Percentiles rank a stretch among this genome's conserved stretches.
Evolutionary conservation across 2,888 invertebrate species (phyloP).

Genomic region (Saturnia japonica): DNA sequence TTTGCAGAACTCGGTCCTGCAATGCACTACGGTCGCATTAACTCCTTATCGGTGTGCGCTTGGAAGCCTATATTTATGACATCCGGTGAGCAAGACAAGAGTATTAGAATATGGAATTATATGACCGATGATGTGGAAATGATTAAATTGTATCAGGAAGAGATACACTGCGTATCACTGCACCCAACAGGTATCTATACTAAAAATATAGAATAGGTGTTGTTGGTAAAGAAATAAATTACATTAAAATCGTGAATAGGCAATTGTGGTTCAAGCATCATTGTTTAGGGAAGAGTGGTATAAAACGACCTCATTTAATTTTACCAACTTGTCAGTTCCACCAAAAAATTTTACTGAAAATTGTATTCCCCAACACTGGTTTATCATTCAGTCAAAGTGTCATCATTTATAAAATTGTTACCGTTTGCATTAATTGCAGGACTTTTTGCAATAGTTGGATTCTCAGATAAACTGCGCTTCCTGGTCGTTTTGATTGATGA

Average conservation of each 20-base stretch:
- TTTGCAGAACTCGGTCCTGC: slow-evolving; percentile 87
- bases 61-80: slow-evolving; percentile 96
- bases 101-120: slow-evolving; percentile 96
- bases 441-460: slow-evolving; percentile 93
- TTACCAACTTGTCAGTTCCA: no score
- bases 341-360: no score
- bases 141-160: slow-evolving; percentile 91
- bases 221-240: neutral
- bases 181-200: slow-evolving; percentile 81
- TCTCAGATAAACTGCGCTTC: slow-evolving; percentile 94
- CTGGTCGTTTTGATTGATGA: slow-evolving; percentile 95
- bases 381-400: neutral
- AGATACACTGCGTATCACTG: slow-evolving; percentile 88
- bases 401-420: neutral
- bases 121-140: slow-evolving; percentile 90
- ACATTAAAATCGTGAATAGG: neutral
- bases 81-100: slow-evolving; percentile 89
- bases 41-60: slow-evolving; percentile 90
- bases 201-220: neutral
- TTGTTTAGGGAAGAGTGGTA: no score
- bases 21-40: slow-evolving; percentile 91
- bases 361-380: no score
- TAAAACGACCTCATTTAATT: no score
- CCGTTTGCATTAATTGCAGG: slow-evolving; percentile 72
- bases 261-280: neutral